Conservation (phyloP, 2,797 vertebrate genomes). For the Eulemur coronatus region DNA sequence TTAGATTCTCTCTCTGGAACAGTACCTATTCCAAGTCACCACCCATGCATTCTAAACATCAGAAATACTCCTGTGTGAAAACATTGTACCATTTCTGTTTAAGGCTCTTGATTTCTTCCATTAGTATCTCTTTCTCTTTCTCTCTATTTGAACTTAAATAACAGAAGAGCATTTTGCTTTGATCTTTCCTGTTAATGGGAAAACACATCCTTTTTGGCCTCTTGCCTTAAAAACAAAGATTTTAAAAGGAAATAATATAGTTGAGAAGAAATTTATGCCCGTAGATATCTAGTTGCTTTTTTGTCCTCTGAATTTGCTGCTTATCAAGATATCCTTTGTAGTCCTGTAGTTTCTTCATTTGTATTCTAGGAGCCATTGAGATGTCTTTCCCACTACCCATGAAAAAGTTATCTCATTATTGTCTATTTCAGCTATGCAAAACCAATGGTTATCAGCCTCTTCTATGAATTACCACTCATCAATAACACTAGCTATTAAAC, state of each 20-base stretch:
- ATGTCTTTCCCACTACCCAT: slow-evolving; percentile 78
- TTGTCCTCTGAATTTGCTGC: slow-evolving; percentile 71
- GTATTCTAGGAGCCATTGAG: slow-evolving; percentile 62
- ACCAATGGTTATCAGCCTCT: slow-evolving; percentile 78
- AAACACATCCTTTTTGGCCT: slow-evolving; percentile 41
- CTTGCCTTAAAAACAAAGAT: slow-evolving; percentile 38
- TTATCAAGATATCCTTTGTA: slow-evolving; percentile 72
- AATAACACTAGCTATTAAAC: slow-evolving; percentile 70
- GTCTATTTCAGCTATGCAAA: slow-evolving; percentile 76
- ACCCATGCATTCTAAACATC: background rate
- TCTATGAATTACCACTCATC: slow-evolving; percentile 73
- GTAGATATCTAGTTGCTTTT: slow-evolving; percentile 63
- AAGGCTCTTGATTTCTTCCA: slow-evolving; percentile 25
- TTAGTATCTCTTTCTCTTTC: background rate
- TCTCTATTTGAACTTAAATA: background rate
- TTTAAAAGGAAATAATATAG: slow-evolving; percentile 63
- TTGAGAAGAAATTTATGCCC: slow-evolving; percentile 65
- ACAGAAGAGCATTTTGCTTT: slow-evolving; percentile 66
- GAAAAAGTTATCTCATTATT: slow-evolving; percentile 79
- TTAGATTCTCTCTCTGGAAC: slow-evolving; percentile 60
- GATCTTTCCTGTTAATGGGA: slow-evolving; percentile 27
- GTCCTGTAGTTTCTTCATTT: slow-evolving; percentile 72
- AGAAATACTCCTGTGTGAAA: background rate
- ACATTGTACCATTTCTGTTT: slow-evolving; percentile 18
- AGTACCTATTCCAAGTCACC: background rate